Base-by-base conservation (phyloP, 2,888 invertebrate genomes). In the Maniola hyperantus region DNA sequence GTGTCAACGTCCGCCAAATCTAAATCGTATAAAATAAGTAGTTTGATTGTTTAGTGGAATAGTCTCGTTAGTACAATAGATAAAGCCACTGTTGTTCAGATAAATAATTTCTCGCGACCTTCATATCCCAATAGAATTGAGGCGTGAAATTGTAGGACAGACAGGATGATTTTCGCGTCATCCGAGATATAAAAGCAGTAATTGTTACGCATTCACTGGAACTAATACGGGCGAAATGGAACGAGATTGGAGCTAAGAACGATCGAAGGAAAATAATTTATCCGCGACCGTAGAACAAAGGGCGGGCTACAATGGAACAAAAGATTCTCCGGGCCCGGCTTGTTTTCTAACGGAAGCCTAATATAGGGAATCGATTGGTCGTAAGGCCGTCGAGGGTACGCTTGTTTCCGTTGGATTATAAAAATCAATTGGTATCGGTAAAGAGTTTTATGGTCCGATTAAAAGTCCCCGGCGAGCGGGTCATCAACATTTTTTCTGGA, bases 201-300 rank as follows among this genome's bases (percentile, higher is more conserved):
- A 92, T 91, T 91, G 91, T 91, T 91, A 88, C 88, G 86, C 90
- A 91, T 88, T 87, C 87, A 80, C 84, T 90, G 91, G 90, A 91
- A 92, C 91, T 91, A 92, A 92, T 89, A 87, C 88, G 91, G 83
- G 82, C 87, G 88, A 90, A 91, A 92, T 91, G 90, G 89, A 89
- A 90, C 86, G 85, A 85, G 89, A 90, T 87, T 84, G 85, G 84
- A 85, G 68, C 87, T 82, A 83, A 85, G 89, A 85, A 85, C 87
- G 88, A 88, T 88, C 87, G 85, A 85, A 88, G 87, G 89, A 88
- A 90, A 89, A 91, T 91, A 89, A 91, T 91, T 91, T 90, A 89
- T 87, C 86, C 85, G 84, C 85, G 84, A 85, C 84, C 83, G 80
- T 84, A 86, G 90, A 91, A 91, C 91, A 91, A 91, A 89, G 85